Evolutionary conservation across 2,888 invertebrate genomes (phyloP).

Genomic region (Operophtera brumata): DNA sequence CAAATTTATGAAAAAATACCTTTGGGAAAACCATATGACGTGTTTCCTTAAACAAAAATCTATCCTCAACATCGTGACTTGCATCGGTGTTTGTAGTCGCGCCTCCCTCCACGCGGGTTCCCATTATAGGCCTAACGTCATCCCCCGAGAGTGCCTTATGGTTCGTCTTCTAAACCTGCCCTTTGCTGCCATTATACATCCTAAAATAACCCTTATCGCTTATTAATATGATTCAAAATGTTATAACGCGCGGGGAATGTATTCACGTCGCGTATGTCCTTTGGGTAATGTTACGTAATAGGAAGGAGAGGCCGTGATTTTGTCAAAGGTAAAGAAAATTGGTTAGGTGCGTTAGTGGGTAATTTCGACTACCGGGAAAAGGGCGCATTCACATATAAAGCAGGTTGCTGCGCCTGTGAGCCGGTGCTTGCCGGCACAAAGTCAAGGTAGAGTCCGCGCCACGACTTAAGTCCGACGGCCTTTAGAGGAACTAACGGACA

Average conservation of each 20-base stretch:
- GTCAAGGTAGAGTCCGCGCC: no score
- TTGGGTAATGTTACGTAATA: constrained; percentile 79
- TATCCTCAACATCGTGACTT: constrained; percentile 30
- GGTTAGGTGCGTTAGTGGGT: constrained; percentile 71
- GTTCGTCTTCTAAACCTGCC: constrained; percentile 49
- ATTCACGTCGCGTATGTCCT: constrained; percentile 74
- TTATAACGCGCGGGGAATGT: constrained; percentile 48
- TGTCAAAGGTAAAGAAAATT: constrained; percentile 80
- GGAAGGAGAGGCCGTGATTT: constrained; percentile 72
- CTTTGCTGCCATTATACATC: constrained; percentile 46
- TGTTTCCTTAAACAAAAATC: constrained; percentile 22
- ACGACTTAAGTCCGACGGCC: no score
- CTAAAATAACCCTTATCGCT: constrained; percentile 63
- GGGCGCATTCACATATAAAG: neutral
- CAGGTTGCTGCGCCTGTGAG: neutral
- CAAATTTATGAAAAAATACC: constrained; percentile 18
- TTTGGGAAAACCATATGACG: constrained; percentile 18
- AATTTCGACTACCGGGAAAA: constrained; percentile 60
- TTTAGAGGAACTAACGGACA: no score
- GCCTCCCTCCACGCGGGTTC: constrained; percentile 37
- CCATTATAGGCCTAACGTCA: constrained; percentile 62
- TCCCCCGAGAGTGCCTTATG: constrained; percentile 60
- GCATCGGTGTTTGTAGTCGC: constrained; percentile 28
- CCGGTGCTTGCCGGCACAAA: neutral
- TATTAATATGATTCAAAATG: constrained; percentile 65